Evolutionary conservation across 2,888 invertebrate species (phyloP).

Genomic region (Parapristionchus giblindavisi): DNA sequence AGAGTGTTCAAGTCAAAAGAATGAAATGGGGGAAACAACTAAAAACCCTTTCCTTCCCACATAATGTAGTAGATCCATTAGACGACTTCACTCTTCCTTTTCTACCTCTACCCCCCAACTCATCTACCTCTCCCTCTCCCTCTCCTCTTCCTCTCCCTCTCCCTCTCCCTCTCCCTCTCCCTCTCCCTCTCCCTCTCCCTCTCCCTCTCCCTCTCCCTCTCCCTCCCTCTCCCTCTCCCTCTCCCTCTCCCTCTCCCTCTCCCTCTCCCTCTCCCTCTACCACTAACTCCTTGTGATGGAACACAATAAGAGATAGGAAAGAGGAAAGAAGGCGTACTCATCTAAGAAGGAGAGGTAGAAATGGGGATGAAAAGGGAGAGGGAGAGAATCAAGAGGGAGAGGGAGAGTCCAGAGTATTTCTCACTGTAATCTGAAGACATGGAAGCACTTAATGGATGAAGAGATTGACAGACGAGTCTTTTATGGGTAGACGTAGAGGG

Average conservation of each 20-base stretch:
- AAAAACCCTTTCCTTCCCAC: too few species aligned
- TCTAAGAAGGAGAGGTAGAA: neutral
- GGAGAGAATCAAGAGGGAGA: neutral
- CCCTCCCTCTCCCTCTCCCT: constrained; percentile 21
- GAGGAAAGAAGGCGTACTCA: neutral
- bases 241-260: neutral
- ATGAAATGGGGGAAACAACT: too few species aligned
- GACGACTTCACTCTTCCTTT: neutral
- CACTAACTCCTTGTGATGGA: constrained; percentile 10
- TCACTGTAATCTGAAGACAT: constrained; percentile 27
- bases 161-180: neutral
- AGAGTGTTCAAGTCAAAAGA: too few species aligned
- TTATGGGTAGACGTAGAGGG: constrained; percentile 21
- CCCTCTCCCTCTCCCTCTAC: neutral
- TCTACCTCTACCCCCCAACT: neutral
- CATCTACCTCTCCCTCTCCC: neutral
- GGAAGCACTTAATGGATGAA: constrained; percentile 32
- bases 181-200: neutral
- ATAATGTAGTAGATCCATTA: too few species aligned
- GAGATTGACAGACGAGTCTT: constrained; percentile 23
- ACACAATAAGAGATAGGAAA: neutral
- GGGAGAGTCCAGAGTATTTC: too few species aligned
- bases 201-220: neutral
- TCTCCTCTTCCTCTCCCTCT: neutral
- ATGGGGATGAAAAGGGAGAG: neutral